Conservation (phyloP, 1,140 invertebrate genomes). For the Eriocheir sinensis region DNA sequence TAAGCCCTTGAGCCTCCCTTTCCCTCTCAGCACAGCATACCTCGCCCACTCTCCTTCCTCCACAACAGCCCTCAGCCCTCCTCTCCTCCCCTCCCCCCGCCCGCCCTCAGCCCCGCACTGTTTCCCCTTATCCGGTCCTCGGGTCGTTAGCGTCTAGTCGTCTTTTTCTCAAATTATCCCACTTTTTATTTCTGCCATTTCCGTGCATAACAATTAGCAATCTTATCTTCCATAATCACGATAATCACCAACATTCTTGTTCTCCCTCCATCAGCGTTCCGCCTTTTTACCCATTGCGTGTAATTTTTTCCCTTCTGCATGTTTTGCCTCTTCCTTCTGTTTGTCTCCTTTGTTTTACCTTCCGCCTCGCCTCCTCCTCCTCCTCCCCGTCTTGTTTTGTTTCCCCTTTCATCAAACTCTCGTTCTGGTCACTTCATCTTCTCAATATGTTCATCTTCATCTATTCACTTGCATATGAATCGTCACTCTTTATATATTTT, state of each 20-base stretch:
- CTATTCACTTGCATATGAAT: slow-evolving; percentile 20
- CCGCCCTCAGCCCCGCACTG: background rate
- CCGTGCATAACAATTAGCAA: slow-evolving; percentile 61
- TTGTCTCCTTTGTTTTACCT: background rate
- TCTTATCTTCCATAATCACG: slow-evolving; percentile 63
- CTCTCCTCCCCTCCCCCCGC: background rate
- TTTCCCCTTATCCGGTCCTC: slow-evolving; percentile 1
- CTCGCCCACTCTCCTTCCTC: slow-evolving; percentile 29
- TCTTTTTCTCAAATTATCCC: slow-evolving; percentile 37
- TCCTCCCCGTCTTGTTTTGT: slow-evolving; percentile 33
- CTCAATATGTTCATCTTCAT: background rate
- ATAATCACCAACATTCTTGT: slow-evolving; percentile 58
- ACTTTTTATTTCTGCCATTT: slow-evolving; percentile 54
- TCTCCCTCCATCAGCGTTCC: slow-evolving; percentile 50
- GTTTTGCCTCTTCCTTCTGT: slow-evolving; percentile 14
- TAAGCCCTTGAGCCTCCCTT: background rate
- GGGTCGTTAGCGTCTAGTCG: slow-evolving; percentile 33
- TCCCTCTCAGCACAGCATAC: background rate
- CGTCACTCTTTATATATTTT: background rate
- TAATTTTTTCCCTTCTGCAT: background rate
- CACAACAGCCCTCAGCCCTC: background rate
- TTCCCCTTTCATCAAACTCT: background rate
- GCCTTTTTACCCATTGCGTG: slow-evolving; percentile 40
- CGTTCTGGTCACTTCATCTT: background rate
- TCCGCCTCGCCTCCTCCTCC: slow-evolving; percentile 8